These are phyloP conservation scores for Micromesistius poutassou DNA, from an alignment of 2,797 vertebrate species.

Conservation along the genomic window DNA sequence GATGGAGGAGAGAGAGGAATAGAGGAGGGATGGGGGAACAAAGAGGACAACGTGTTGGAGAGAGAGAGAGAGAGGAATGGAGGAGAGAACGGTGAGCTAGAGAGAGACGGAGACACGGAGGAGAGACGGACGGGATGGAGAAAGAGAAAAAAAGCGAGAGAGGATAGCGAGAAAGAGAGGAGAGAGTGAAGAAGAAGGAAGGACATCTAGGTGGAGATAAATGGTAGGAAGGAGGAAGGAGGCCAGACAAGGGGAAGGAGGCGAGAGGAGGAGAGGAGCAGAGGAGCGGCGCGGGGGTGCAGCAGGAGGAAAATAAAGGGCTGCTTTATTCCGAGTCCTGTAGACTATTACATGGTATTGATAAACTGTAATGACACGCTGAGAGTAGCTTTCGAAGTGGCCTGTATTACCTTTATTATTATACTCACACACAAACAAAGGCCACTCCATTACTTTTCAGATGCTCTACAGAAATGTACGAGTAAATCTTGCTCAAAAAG, in stretches of 20 bases:
- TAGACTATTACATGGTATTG: too few species aligned
- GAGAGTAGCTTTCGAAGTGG: too few species aligned
- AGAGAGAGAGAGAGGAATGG: slow-evolving; percentile 8
- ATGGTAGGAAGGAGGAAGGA: neutral
- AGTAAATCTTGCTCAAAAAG: too few species aligned
- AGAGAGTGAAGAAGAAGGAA: neutral
- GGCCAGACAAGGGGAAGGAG: neutral
- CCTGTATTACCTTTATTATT: too few species aligned
- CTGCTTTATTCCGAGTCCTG: too few species aligned
- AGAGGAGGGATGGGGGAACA: neutral
- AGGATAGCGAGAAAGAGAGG: neutral
- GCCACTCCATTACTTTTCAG: too few species aligned
- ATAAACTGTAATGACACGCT: too few species aligned
- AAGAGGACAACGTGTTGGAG: neutral
- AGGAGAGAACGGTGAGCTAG: neutral
- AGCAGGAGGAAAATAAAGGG: too few species aligned
- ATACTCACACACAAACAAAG: too few species aligned
- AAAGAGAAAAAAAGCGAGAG: neutral
- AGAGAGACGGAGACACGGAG: slow-evolving; percentile 1
- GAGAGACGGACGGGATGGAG: neutral
- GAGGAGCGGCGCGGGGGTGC: too few species aligned
- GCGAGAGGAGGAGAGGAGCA: neutral
- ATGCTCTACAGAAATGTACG: too few species aligned
- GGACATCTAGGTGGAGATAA: slow-evolving; percentile 1
- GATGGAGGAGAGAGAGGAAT: neutral